These are phyloP conservation scores for Ostrea denselamellosa DNA, from an alignment of 1,140 invertebrate genomes.

Conservation along the genomic window DNA sequence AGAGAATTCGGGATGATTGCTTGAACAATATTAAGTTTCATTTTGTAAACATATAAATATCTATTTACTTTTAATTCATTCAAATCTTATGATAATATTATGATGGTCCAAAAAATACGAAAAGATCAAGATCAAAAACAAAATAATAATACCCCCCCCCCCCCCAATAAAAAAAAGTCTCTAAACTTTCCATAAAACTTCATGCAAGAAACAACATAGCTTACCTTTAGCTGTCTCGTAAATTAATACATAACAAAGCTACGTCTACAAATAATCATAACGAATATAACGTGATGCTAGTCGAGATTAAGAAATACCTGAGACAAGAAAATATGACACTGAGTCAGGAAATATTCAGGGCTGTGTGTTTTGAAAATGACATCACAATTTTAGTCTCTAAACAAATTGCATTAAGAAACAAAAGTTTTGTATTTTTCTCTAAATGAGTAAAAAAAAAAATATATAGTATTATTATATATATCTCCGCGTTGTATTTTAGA, in stretches of 20 bases:
- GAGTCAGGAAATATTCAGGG: constrained; percentile 54
- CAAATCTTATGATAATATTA: not conserved
- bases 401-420: not conserved
- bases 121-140: not conserved
- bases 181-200: not conserved
- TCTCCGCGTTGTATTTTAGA: too few relatives aligned
- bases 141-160: not conserved
- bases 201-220: not conserved
- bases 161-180: not conserved
- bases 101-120: not conserved
- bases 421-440: not conserved
- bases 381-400: constrained; percentile 42
- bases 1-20: not conserved
- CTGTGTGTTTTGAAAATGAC: constrained; percentile 54
- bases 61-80: too few relatives aligned
- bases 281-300: constrained; percentile 41
- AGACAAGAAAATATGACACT: constrained; percentile 43
- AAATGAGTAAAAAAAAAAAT: not conserved
- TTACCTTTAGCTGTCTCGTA: not conserved
- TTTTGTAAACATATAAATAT: too few relatives aligned
- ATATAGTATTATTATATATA: not conserved
- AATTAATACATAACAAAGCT: not conserved
- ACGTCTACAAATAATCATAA: not conserved
- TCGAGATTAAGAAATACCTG: constrained; percentile 15
- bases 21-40: not conserved